Percentiles rank a stretch among this genome's conserved stretches.
Conservation (phyloP, 2,113 vertebrate species). For the Arizona elegans region DNA sequence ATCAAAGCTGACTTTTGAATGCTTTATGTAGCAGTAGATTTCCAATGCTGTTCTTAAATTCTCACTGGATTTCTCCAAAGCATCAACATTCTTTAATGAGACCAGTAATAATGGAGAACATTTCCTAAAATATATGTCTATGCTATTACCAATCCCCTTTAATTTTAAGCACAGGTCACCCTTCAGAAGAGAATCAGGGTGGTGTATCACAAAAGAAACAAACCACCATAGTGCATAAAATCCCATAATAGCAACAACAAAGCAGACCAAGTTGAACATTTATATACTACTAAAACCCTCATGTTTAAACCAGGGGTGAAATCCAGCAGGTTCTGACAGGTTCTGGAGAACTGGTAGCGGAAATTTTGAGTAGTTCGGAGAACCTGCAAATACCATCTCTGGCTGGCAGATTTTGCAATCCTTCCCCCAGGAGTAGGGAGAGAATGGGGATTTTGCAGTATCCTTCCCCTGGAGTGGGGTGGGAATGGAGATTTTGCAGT, state of each 20-base stretch:
- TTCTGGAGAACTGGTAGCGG: no score
- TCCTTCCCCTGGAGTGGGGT: no score
- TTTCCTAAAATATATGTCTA: background rate
- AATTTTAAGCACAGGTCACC: background rate
- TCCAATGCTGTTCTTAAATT: background rate
- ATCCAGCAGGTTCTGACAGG: no score
- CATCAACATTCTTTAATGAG: background rate
- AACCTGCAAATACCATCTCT: no score
- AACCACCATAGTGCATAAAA: background rate
- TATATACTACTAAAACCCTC: background rate
- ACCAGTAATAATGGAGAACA: background rate
- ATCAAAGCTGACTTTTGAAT: constrained; percentile 8
- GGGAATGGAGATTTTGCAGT: no score
- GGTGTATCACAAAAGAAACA: background rate
- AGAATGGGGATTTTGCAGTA: no score
- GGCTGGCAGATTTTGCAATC: no score
- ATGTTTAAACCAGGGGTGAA: background rate
- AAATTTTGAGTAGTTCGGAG: no score
- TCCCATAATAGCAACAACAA: background rate
- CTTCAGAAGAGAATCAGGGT: background rate
- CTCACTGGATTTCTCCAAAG: background rate
- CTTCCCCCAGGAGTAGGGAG: no score
- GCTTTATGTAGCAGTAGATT: constrained; percentile 38
- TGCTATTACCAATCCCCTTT: background rate
- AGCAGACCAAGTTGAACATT: background rate